Evolutionary conservation across 1,140 invertebrate species (phyloP).

Genomic region (Cyclina sinensis): DNA sequence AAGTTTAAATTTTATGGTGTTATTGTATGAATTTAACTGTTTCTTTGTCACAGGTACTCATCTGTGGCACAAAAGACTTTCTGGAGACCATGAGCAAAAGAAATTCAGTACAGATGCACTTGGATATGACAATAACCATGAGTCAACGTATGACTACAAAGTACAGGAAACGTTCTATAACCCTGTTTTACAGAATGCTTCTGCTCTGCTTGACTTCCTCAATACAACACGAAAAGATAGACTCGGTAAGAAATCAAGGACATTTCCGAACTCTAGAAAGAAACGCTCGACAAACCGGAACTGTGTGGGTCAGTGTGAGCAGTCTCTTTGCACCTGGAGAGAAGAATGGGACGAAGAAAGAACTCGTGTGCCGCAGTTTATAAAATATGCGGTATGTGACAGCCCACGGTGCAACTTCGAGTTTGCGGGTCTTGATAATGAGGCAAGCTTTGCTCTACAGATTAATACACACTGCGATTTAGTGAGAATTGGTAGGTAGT

Average conservation of each 20-base stretch:
- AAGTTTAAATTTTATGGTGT: no score
- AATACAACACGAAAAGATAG: background rate
- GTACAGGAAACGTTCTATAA: background rate
- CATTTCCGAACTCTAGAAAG: background rate
- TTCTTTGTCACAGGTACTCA: no score
- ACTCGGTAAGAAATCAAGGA: background rate
- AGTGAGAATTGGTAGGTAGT: conserved; percentile 11
- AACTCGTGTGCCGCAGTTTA: background rate
- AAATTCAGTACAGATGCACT: no score
- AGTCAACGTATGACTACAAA: no score
- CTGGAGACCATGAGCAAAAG: no score
- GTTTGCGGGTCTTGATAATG: background rate
- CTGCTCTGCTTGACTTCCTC: background rate
- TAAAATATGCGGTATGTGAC: conserved; percentile 19
- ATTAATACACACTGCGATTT: background rate
- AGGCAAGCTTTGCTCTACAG: background rate
- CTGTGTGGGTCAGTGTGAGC: background rate
- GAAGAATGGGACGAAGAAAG: conserved; percentile 22
- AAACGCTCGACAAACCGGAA: background rate
- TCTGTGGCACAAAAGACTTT: no score
- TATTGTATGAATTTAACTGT: no score
- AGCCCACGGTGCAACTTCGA: background rate
- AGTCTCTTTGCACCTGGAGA: conserved; percentile 2
- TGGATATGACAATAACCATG: no score
- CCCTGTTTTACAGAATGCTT: background rate